A percentile compares a stretch with the other conserved stretches of the same genome.
Conservation (phyloP, 2,797 vertebrate genomes). For the Lutjanus argentimaculatus region DNA sequence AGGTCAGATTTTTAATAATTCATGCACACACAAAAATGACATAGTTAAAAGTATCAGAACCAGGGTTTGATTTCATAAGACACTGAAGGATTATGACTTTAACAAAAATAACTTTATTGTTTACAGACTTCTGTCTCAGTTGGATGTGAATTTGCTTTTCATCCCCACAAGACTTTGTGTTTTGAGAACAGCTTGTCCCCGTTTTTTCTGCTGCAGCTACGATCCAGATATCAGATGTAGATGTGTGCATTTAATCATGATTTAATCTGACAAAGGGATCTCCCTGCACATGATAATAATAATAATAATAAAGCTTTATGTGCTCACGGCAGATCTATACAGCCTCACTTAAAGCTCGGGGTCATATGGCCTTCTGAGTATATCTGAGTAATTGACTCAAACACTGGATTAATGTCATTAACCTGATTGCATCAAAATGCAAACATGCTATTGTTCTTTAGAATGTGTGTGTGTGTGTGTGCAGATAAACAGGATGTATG, state of each 20-base stretch:
- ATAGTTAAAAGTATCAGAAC: no score
- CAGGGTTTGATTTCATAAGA: no score
- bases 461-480: background rate
- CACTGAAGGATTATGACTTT: no score
- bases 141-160: background rate
- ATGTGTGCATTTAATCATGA: constrained; percentile 12
- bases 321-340: constrained; percentile 2
- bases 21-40: no score
- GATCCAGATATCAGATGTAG: background rate
- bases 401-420: constrained; percentile 50
- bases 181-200: background rate
- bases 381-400: constrained; percentile 25
- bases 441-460: background rate
- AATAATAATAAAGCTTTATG: background rate
- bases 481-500: no score
- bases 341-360: background rate
- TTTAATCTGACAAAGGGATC: constrained; percentile 32
- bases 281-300: background rate
- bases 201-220: background rate
- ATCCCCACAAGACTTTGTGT: background rate
- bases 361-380: background rate
- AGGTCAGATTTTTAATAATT: no score
- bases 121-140: no score
- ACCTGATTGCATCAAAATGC: constrained; percentile 49
- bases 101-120: no score